phyloP scores from a whole-genome alignment of 1,140 invertebrate genomes.

The Ephestia elutella region DNA sequence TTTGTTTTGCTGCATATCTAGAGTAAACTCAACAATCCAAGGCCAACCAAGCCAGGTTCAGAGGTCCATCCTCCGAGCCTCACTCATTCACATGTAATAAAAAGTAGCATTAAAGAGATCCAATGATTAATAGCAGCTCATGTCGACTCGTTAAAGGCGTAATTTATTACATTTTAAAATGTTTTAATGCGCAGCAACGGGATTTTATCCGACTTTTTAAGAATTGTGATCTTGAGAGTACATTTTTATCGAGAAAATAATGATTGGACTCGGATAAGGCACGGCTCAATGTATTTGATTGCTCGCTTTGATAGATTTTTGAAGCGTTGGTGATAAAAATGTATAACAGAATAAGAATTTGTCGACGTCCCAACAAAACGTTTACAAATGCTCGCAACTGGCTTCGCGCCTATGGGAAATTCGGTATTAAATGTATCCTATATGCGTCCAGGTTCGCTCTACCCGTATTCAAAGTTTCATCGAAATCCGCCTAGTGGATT shows the following conservation, averaged over 20 bases:
- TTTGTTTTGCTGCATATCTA: too few species aligned
- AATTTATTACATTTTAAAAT: constrained; percentile 69
- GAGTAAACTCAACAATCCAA: background rate
- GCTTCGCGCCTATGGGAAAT: too few species aligned
- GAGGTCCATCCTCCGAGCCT: constrained; percentile 2
- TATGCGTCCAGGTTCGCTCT: too few species aligned
- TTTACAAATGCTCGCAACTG: too few species aligned
- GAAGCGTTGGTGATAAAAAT: background rate
- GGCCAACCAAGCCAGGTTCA: background rate
- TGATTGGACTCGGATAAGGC: background rate
- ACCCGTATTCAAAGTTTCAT: too few species aligned
- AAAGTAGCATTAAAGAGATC: constrained; percentile 41
- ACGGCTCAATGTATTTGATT: background rate
- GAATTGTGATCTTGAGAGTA: constrained; percentile 13
- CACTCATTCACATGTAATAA: constrained; percentile 51
- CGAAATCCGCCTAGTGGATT: too few species aligned
- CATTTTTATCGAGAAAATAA: constrained; percentile 8
- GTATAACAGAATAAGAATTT: background rate
- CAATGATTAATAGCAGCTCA: constrained; percentile 56
- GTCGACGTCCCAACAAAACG: too few species aligned
- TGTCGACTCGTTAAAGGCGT: constrained; percentile 45
- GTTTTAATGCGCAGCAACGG: constrained; percentile 48
- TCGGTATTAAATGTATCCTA: too few species aligned
- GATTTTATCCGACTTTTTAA: constrained; percentile 19
- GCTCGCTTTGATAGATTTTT: background rate